phyloP scores from a whole-genome alignment of 1,140 invertebrate species.

The Helicoverpa zea region DNA sequence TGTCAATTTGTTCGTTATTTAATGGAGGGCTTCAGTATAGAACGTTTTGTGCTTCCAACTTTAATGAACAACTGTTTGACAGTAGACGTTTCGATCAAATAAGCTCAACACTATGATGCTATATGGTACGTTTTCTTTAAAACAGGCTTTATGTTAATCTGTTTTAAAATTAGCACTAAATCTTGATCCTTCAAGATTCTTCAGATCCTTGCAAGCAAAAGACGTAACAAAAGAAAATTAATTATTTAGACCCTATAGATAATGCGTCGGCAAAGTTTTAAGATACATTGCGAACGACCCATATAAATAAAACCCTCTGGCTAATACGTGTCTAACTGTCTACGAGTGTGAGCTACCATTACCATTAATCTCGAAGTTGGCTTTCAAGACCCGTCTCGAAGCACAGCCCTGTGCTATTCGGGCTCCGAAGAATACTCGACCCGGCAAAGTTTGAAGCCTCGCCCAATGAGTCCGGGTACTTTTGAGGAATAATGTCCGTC shows the following conservation, averaged over 20 bases:
- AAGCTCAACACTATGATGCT: too few relatives aligned
- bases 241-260: slow-evolving; percentile 17
- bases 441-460: slow-evolving; percentile 36
- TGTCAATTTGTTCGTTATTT: background rate
- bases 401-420: slow-evolving; percentile 17
- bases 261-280: slow-evolving; percentile 36
- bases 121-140: too few relatives aligned
- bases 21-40: background rate
- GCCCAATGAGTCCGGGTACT: slow-evolving; percentile 32
- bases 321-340: slow-evolving; percentile 44
- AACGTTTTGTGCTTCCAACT: background rate
- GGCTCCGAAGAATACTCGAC: slow-evolving; percentile 14
- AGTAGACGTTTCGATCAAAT: background rate
- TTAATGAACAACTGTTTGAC: background rate
- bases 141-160: background rate
- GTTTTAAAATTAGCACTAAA: background rate
- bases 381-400: slow-evolving; percentile 36
- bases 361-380: slow-evolving; percentile 42
- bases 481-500: slow-evolving; percentile 36
- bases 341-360: slow-evolving; percentile 28
- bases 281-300: slow-evolving; percentile 33
- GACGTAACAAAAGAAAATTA: slow-evolving; percentile 9
- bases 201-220: background rate
- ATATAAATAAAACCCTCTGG: slow-evolving; percentile 44
- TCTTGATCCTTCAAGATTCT: background rate